Conservation (phyloP, 2,888 invertebrate species). For the Pammene aurita region DNA sequence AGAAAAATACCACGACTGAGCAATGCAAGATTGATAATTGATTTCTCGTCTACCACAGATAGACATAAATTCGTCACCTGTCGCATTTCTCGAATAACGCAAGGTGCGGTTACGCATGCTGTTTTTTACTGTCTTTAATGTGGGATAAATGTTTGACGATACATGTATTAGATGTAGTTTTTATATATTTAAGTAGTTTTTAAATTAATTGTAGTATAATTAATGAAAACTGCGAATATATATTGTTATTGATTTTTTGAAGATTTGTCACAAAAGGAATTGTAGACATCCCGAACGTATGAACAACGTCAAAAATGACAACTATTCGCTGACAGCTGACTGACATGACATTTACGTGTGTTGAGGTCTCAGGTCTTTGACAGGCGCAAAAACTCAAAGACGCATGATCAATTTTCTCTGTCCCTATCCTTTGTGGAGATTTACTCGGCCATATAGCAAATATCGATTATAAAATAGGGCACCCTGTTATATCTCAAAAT, state of each 20-base stretch:
- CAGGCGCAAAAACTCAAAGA: constrained; percentile 55
- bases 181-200: no score
- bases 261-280: no score
- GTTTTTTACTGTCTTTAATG: no score
- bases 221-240: no score
- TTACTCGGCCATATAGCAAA: constrained; percentile 64
- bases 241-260: no score
- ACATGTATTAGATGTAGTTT: no score
- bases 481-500: constrained; percentile 63
- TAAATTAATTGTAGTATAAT: no score
- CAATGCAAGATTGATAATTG: constrained; percentile 33
- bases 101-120: not conserved
- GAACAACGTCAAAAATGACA: constrained; percentile 19
- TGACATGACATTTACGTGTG: constrained; percentile 38
- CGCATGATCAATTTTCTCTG: constrained; percentile 75
- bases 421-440: constrained; percentile 63
- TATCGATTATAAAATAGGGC: constrained; percentile 76
- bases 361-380: constrained; percentile 21
- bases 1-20: constrained; percentile 14
- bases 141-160: no score
- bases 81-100: constrained; percentile 1
- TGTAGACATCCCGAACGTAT: constrained; percentile 15
- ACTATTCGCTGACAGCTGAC: constrained; percentile 29
- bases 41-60: constrained; percentile 18
- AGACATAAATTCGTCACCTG: constrained; percentile 3